Percentiles rank a stretch among this genome's conserved stretches.
Evolutionary conservation across 23 tunicate species (phyloP).

Genomic region (Diplosoma virens): DNA sequence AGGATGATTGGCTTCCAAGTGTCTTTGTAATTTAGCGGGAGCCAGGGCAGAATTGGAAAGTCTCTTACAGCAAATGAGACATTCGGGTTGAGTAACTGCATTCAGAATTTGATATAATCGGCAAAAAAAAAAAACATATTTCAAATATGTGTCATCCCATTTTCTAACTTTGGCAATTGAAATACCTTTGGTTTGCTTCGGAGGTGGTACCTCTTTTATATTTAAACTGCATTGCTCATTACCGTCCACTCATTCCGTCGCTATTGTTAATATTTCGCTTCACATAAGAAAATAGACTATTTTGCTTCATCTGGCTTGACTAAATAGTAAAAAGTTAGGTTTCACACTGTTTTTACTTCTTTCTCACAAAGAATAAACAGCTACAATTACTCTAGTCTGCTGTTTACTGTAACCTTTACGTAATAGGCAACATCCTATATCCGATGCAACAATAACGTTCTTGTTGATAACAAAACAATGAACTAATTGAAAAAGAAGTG

Average conservation of each 20-base stretch:
- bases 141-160: conserved; percentile 22
- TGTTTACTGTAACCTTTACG: conserved; percentile 4
- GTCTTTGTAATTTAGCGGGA: conserved; percentile 44
- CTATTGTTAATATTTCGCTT: conserved; percentile 1
- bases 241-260: conserved; percentile 3
- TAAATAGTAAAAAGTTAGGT: background rate
- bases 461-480: conserved; percentile 21
- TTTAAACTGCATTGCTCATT: conserved; percentile 14
- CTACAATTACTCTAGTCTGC: too few species aligned
- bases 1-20: conserved; percentile 30
- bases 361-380: conserved; percentile 25
- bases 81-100: conserved; percentile 34
- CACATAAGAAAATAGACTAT: conserved; percentile 14
- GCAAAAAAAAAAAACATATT: conserved; percentile 11
- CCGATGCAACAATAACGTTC: conserved; percentile 30
- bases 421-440: background rate
- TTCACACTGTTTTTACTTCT: conserved; percentile 3
- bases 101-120: conserved; percentile 21
- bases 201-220: background rate
- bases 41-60: conserved; percentile 30
- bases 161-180: conserved; percentile 14
- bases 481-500: conserved; percentile 1
- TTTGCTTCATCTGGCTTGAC: background rate
- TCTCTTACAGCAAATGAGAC: conserved; percentile 44
- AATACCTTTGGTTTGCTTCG: background rate